Evolutionary conservation across 2,797 vertebrate genomes (phyloP).

Genomic region (Dromococcyx pavoninus): DNA sequence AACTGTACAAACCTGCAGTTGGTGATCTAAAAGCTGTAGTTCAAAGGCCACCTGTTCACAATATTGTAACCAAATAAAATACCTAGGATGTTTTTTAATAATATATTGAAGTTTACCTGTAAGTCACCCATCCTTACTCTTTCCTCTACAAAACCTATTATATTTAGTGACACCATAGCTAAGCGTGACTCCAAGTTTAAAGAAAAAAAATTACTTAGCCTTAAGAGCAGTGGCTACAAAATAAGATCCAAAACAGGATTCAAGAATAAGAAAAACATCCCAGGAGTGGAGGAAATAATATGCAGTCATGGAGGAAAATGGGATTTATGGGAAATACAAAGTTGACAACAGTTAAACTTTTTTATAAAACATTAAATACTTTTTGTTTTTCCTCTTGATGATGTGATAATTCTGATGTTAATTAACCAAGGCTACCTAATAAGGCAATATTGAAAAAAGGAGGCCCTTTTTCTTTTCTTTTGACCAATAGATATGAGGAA

Average conservation of each 20-base stretch:
- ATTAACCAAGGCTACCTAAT: neutral
- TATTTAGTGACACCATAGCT: neutral
- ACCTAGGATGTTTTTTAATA: neutral
- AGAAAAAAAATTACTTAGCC: neutral
- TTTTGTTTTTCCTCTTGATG: neutral
- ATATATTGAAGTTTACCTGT: neutral
- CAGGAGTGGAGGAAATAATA: neutral
- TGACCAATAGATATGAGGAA: slow-evolving; percentile 89
- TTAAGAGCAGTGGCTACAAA: neutral
- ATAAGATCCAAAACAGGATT: neutral
- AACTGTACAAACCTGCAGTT: neutral
- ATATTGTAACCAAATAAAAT: neutral
- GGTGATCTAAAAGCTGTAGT: neutral
- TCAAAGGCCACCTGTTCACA: neutral
- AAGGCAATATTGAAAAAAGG: neutral
- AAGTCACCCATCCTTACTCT: neutral
- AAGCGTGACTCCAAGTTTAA: neutral
- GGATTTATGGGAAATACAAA: neutral
- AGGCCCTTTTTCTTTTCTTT: neutral
- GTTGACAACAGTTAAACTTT: neutral
- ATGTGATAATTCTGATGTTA: neutral
- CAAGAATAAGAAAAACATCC: neutral
- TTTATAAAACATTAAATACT: neutral
- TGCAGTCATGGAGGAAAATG: neutral
- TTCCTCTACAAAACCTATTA: neutral